phyloP scores from a whole-genome alignment of 2,113 vertebrate species.

The Connochaetes taurinus region DNA sequence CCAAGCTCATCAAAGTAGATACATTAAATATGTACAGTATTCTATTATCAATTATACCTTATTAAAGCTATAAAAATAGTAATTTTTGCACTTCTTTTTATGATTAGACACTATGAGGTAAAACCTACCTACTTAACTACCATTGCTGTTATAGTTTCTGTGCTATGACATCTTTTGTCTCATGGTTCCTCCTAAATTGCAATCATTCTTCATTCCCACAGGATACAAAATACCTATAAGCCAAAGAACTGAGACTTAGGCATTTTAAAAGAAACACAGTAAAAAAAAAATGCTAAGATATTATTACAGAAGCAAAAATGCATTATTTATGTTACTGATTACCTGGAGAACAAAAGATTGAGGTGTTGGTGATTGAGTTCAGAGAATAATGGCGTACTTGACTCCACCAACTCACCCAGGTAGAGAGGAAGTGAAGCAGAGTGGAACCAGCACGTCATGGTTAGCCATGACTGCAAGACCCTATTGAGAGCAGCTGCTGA shows the following conservation, averaged over 20 bases:
- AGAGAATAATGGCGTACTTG: background rate
- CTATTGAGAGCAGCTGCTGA: background rate
- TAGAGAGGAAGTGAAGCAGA: background rate
- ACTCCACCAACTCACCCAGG: background rate
- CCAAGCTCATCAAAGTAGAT: background rate
- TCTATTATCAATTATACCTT: background rate
- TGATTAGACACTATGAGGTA: background rate
- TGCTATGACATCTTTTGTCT: background rate
- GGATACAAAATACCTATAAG: background rate
- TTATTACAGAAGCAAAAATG: conserved; percentile 4
- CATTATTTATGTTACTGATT: background rate
- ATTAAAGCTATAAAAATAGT: background rate
- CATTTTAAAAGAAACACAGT: background rate
- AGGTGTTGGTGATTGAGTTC: background rate
- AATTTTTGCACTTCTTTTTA: background rate
- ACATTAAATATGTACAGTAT: background rate
- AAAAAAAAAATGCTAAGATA: background rate
- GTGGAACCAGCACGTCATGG: background rate
- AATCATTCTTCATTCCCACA: background rate
- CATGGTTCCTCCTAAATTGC: background rate
- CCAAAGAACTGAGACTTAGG: background rate
- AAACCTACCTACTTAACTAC: background rate
- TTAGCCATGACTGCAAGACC: background rate
- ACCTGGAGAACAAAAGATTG: background rate
- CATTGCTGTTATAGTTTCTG: background rate